Percentiles rank a stretch among this genome's conserved stretches.
Conservation (phyloP, 2,113 vertebrate genomes). For the Peromyscus californicus region DNA sequence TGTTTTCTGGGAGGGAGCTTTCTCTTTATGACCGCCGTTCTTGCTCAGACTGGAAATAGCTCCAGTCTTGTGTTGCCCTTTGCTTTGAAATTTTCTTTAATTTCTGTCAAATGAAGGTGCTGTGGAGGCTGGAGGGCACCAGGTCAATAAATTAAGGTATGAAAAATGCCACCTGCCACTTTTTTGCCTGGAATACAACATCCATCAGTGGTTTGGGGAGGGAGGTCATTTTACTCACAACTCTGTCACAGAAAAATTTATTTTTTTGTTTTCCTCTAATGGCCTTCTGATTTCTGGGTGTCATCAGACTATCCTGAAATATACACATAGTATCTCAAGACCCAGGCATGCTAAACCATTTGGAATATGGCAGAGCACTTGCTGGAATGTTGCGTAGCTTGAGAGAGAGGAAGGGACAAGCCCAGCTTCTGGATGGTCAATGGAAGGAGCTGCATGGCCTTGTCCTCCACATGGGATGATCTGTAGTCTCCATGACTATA, state of each 20-base stretch:
- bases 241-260: conserved; percentile 59
- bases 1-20: conserved; percentile 68
- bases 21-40: conserved; percentile 65
- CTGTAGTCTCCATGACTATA: background rate
- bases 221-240: conserved; percentile 68
- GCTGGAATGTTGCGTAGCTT: too few relatives aligned
- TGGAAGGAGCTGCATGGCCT: background rate
- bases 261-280: conserved; percentile 69
- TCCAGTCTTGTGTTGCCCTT: conserved; percentile 62
- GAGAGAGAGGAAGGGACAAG: background rate
- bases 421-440: background rate
- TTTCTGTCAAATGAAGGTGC: conserved; percentile 72
- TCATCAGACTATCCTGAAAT: conserved; percentile 60
- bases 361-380: too few relatives aligned
- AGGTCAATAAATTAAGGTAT: conserved; percentile 79
- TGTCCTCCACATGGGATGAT: background rate
- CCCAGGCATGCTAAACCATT: background rate
- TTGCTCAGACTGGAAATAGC: conserved; percentile 65
- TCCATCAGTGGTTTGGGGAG: conserved; percentile 67
- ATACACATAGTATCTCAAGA: conserved; percentile 19
- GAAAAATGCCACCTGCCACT: conserved; percentile 71
- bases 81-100: conserved; percentile 80
- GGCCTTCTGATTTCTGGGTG: conserved; percentile 70
- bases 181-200: conserved; percentile 53
- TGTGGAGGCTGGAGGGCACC: conserved; percentile 68